A percentile compares a stretch with the other conserved stretches of the same genome.
These are phyloP conservation scores for Bungarus multicinctus DNA, from an alignment of 2,113 vertebrate species.

Conservation along the genomic window DNA sequence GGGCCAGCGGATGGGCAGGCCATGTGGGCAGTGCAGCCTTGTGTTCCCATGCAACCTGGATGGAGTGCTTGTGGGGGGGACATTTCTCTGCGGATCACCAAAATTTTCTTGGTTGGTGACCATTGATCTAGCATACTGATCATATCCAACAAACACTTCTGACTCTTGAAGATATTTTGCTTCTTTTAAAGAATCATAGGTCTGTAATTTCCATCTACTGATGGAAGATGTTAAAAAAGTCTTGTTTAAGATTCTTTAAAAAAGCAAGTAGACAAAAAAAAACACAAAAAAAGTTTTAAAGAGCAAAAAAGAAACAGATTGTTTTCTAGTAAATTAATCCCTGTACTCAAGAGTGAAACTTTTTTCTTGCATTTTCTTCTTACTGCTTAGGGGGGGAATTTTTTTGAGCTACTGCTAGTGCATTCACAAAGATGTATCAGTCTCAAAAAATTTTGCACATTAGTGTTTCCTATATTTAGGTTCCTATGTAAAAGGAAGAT, in stretches of 20 bases:
- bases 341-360: background rate
- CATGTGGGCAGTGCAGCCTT: too few relatives aligned
- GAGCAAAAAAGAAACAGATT: background rate
- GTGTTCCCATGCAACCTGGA: too few relatives aligned
- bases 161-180: constrained; percentile 3
- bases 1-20: too few relatives aligned
- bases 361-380: constrained; percentile 2
- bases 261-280: background rate
- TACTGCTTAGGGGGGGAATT: background rate
- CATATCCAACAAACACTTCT: background rate
- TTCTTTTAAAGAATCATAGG: background rate
- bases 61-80: too few relatives aligned
- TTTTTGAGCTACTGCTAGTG: background rate
- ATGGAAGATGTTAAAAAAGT: background rate
- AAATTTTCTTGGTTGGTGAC: too few relatives aligned
- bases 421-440: background rate
- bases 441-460: constrained; percentile 7
- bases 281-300: background rate
- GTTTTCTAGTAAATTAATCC: background rate
- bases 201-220: background rate
- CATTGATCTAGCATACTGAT: background rate
- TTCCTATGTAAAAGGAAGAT: background rate
- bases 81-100: too few relatives aligned
- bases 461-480: background rate
- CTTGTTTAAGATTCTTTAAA: background rate